These are phyloP conservation scores for Taeniopygia guttata DNA, from an alignment of 2,797 vertebrate genomes.

Conservation along the genomic window DNA sequence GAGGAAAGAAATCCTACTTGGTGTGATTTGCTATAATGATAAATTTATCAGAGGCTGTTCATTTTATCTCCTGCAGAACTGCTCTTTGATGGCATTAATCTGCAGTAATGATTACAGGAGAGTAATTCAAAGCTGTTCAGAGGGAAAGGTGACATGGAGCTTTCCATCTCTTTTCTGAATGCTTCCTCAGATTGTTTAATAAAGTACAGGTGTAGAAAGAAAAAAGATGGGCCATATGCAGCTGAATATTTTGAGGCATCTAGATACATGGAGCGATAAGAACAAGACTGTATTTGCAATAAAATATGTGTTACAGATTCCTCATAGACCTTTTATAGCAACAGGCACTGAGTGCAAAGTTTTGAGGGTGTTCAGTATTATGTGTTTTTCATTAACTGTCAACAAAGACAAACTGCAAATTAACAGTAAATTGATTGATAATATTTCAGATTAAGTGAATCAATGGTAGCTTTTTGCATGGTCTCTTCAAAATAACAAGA, in stretches of 20 bases:
- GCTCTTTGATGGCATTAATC: constrained; percentile 69
- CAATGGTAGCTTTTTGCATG: not conserved
- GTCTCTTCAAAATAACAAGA: not conserved
- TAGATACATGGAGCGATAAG: not conserved
- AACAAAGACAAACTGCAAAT: not conserved
- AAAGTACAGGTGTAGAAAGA: constrained; percentile 4
- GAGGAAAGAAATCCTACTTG: constrained; percentile 35
- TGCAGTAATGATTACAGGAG: constrained; percentile 67
- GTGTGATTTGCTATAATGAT: constrained; percentile 62
- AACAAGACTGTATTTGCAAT: not conserved
- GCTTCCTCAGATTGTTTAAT: constrained; percentile 11
- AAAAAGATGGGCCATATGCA: not conserved
- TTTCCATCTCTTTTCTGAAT: constrained; percentile 48
- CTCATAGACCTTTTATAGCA: not conserved
- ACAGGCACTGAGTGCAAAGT: not conserved
- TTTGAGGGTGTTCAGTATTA: not conserved
- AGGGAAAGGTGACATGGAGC: constrained; percentile 10
- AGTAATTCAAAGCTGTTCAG: constrained; percentile 57
- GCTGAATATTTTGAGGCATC: not conserved
- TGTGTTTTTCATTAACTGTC: not conserved
- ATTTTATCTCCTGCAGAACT: constrained; percentile 64
- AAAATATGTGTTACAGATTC: not conserved
- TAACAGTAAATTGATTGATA: not conserved
- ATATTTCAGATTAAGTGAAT: not conserved
- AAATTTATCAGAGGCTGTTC: constrained; percentile 69